phyloP scores from a whole-genome alignment of 2,797 vertebrate genomes.

The Spinus olivaceus region DNA sequence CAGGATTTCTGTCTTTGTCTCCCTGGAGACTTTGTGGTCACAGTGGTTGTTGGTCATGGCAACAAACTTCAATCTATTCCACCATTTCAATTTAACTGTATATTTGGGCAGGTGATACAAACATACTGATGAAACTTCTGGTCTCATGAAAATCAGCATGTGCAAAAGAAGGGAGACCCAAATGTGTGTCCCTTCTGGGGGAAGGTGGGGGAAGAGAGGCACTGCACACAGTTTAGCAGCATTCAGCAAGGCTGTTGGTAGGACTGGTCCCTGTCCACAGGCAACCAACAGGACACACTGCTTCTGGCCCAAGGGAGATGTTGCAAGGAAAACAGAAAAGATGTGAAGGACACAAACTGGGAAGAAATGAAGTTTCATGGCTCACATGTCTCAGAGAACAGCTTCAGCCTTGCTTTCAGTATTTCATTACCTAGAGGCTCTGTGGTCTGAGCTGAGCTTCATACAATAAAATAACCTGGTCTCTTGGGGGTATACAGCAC shows the following conservation, averaged over 20 bases:
- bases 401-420: background rate
- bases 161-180: background rate
- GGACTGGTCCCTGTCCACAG: too few relatives aligned
- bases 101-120: background rate
- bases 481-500: background rate
- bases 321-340: background rate
- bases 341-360: background rate
- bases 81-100: background rate
- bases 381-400: background rate
- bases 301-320: background rate
- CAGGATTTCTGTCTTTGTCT: background rate
- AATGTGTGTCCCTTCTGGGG: fast-evolving
- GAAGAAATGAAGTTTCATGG: background rate
- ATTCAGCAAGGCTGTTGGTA: background rate
- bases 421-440: background rate
- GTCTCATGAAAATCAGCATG: background rate
- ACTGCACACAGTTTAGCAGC: background rate
- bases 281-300: background rate
- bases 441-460: background rate
- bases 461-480: background rate
- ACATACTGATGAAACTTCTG: background rate
- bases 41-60: background rate
- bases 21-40: background rate
- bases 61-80: background rate
- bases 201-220: background rate